Conservation (phyloP, 2,113 vertebrate species). For the Romanogobio albipinnatus region DNA sequence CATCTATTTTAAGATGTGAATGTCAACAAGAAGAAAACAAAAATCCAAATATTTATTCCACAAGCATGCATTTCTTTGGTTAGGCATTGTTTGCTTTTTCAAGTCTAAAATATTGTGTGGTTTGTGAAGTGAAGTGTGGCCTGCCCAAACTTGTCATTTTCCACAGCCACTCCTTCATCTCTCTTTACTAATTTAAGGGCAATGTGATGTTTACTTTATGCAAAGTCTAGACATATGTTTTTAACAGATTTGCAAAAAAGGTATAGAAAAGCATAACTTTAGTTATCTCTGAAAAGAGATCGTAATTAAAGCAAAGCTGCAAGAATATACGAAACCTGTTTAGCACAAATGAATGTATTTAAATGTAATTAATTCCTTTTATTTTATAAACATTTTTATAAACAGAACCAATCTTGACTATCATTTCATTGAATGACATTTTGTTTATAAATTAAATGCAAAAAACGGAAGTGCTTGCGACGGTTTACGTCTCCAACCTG, state of each 20-base stretch:
- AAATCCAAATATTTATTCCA: slow-evolving; percentile 2
- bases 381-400: neutral
- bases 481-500: neutral
- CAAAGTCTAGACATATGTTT: neutral
- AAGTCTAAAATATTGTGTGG: neutral
- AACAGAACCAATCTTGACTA: neutral
- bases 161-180: neutral
- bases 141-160: slow-evolving; percentile 24
- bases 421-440: neutral
- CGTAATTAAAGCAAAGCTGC: neutral
- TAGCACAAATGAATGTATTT: neutral
- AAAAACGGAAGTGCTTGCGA: neutral
- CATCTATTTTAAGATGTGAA: neutral
- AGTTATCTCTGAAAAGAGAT: neutral
- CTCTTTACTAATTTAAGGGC: neutral
- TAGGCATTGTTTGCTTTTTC: neutral
- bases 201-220: neutral
- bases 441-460: neutral
- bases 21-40: neutral
- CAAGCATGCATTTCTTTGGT: neutral
- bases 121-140: slow-evolving; percentile 2
- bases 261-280: neutral
- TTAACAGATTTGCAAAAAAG: neutral
- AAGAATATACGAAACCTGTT: neutral
- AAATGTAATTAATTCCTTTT: neutral